Evolutionary conservation across 1,140 invertebrate genomes (phyloP).

Genomic region (Aricia agestis): DNA sequence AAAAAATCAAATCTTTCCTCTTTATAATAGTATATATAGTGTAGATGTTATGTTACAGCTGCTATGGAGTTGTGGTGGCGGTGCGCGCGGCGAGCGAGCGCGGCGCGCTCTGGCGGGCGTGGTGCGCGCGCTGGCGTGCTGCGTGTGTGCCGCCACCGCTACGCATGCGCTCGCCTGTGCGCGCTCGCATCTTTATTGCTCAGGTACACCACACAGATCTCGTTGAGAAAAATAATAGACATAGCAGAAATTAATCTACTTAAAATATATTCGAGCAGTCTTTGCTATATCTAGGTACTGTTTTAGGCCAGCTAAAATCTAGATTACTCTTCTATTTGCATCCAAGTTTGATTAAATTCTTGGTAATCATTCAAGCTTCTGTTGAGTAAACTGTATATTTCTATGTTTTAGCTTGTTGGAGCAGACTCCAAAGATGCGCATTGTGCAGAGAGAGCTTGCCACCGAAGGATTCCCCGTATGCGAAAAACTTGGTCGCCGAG

Average conservation of each 20-base stretch:
- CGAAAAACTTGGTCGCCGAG: constrained; percentile 61
- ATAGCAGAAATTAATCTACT: too few relatives aligned
- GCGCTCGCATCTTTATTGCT: constrained; percentile 58
- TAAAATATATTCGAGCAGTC: too few relatives aligned
- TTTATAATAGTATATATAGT: too few relatives aligned
- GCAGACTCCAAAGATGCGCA: constrained; percentile 53
- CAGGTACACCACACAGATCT: constrained; percentile 34
- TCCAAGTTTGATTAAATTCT: too few relatives aligned
- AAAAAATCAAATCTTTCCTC: too few relatives aligned
- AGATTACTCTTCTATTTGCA: too few relatives aligned
- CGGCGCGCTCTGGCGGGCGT: constrained; percentile 55
- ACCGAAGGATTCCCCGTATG: constrained; percentile 54
- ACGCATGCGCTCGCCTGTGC: constrained; percentile 49
- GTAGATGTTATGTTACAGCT: constrained; percentile 39
- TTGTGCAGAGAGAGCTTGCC: constrained; percentile 57
- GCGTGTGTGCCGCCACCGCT: constrained; percentile 58
- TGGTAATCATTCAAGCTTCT: too few relatives aligned
- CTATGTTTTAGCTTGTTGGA: constrained; percentile 52
- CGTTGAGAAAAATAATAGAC: too few relatives aligned
- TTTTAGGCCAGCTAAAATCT: too few relatives aligned
- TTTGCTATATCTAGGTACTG: too few relatives aligned
- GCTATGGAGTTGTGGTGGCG: constrained; percentile 61
- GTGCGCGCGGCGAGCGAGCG: constrained; percentile 48
- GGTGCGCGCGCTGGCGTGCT: constrained; percentile 51
- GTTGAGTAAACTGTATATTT: neutral